phyloP scores from a whole-genome alignment of 2,113 vertebrate species.

The Coracopsis vasa region DNA sequence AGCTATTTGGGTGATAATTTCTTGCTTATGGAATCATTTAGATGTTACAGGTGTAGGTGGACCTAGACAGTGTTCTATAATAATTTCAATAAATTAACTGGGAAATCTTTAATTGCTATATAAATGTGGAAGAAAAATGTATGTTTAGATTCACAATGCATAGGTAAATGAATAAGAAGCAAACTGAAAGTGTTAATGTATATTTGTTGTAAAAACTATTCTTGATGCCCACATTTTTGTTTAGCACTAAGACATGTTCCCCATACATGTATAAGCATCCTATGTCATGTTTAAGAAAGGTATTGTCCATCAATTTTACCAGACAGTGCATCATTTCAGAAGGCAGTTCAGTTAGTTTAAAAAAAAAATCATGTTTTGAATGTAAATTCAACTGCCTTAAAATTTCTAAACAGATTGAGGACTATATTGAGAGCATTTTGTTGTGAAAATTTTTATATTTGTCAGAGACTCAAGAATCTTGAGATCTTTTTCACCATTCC shows the following conservation, averaged over 20 bases:
- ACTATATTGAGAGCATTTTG: not conserved
- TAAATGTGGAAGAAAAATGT: not conserved
- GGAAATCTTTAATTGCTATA: not conserved
- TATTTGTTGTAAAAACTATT: not conserved
- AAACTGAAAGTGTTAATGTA: not conserved
- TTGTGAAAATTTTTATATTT: not conserved
- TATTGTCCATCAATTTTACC: not conserved
- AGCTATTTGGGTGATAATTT: not conserved
- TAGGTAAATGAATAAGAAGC: not conserved
- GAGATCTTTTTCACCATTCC: not conserved
- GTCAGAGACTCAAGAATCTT: not conserved
- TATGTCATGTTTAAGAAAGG: not conserved
- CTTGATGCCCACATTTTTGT: not conserved
- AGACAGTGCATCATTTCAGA: not conserved
- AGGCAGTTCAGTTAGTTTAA: rapidly evolving
- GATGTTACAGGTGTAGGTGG: not conserved
- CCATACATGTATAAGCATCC: not conserved
- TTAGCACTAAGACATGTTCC: not conserved
- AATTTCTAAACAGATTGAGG: not conserved
- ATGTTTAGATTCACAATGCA: not conserved
- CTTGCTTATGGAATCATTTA: not conserved
- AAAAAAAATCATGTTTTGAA: not conserved
- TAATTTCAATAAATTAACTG: not conserved
- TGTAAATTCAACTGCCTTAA: not conserved
- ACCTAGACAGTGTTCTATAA: not conserved